These are phyloP conservation scores for Monochamus saltuarius DNA, from an alignment of 1,140 invertebrate genomes.

Conservation along the genomic window DNA sequence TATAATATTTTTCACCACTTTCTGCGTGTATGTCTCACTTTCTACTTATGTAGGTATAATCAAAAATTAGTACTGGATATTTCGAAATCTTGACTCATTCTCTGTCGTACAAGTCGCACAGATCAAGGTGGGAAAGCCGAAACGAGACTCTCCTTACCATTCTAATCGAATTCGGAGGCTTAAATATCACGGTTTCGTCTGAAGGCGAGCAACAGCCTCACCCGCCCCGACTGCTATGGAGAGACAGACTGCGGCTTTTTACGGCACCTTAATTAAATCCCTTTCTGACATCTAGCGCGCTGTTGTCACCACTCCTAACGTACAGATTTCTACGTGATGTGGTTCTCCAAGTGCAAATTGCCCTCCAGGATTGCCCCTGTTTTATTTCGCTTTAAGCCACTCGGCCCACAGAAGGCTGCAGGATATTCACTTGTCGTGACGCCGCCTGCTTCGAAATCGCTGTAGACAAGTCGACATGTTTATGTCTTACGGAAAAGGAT, in stretches of 20 bases:
- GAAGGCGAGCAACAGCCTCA: conserved; percentile 5
- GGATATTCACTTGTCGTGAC: background rate
- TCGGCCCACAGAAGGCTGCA: too few relatives aligned
- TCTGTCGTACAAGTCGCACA: background rate
- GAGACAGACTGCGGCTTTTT: conserved; percentile 45
- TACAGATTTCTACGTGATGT: conserved; percentile 52
- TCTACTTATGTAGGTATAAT: too few relatives aligned
- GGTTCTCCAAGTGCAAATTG: conserved; percentile 52
- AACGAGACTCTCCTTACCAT: background rate
- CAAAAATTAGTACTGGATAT: too few relatives aligned
- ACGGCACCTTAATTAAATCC: conserved; percentile 52
- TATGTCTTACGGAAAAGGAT: too few relatives aligned
- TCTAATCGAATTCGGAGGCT: background rate
- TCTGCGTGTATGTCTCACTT: too few relatives aligned
- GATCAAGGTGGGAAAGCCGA: background rate
- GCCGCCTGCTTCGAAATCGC: background rate
- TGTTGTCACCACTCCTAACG: conserved; percentile 50
- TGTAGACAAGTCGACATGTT: too few relatives aligned
- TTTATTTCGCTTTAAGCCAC: too few relatives aligned
- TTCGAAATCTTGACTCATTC: background rate
- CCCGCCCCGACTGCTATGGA: background rate
- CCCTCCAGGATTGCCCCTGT: conserved; percentile 22
- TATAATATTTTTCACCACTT: too few relatives aligned
- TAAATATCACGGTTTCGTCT: background rate
- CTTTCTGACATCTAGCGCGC: conserved; percentile 52